phyloP scores from a whole-genome alignment of 2,113 vertebrate species.

The Sarotherodon lohbergeri region DNA sequence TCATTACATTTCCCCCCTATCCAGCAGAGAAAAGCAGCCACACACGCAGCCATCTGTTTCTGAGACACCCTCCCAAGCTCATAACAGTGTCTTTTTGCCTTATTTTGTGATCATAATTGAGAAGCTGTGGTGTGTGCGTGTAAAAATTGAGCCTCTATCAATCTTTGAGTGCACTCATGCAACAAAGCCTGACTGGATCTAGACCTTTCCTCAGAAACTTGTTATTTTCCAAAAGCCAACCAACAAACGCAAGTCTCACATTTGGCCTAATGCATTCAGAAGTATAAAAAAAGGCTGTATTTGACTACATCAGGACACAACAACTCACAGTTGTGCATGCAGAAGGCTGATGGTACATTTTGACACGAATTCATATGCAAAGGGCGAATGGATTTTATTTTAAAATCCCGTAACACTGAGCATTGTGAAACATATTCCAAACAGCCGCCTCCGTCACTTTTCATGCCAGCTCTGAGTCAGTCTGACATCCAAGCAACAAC shows the following conservation, averaged over 20 bases:
- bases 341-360: slow-evolving; percentile 23
- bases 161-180: not conserved
- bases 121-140: not conserved
- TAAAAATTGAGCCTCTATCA: not conserved
- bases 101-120: not conserved
- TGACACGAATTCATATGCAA: slow-evolving; percentile 55
- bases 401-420: slow-evolving; percentile 48
- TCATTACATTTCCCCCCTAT: slow-evolving; percentile 7
- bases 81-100: not conserved
- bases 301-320: slow-evolving; percentile 25
- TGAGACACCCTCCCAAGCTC: not conserved
- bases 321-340: slow-evolving; percentile 18
- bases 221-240: not conserved
- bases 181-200: not conserved
- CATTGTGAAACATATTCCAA: slow-evolving; percentile 65
- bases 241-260: slow-evolving; percentile 8
- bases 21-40: slow-evolving; percentile 14
- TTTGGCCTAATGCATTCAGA: slow-evolving; percentile 25
- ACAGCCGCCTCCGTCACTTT: slow-evolving; percentile 42
- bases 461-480: slow-evolving; percentile 60
- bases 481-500: slow-evolving; percentile 46
- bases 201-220: not conserved
- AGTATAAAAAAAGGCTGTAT: slow-evolving; percentile 33
- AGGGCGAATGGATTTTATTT: slow-evolving; percentile 55
- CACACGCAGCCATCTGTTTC: slow-evolving; percentile 27